Percentiles rank a stretch among this genome's conserved stretches.
Conservation (phyloP, 2,888 invertebrate species). For the Aromia moschata region DNA sequence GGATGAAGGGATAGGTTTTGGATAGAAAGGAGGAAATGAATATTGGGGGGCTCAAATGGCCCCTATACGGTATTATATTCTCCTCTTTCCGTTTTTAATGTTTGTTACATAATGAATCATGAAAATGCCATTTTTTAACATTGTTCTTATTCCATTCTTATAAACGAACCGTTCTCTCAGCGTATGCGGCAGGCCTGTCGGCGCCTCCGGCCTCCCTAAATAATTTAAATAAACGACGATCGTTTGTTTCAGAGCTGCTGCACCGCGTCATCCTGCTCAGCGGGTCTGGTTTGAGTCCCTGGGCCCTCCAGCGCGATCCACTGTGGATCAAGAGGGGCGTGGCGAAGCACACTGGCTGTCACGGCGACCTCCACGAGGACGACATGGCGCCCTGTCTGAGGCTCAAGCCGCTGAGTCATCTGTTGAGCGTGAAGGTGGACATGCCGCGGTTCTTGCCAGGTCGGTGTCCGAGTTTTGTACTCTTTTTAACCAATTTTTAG, state of each 20-base stretch:
- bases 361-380: constrained; percentile 82
- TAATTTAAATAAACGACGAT: constrained; percentile 53
- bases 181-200: too few relatives aligned
- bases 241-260: constrained; percentile 76
- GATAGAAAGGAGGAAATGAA: too few relatives aligned
- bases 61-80: too few relatives aligned
- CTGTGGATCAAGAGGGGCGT: constrained; percentile 81
- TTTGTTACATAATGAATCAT: too few relatives aligned
- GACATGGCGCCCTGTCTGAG: constrained; percentile 87
- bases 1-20: too few relatives aligned
- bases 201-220: constrained; percentile 31
- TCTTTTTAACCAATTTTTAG: too few relatives aligned
- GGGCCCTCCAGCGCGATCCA: constrained; percentile 89
- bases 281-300: constrained; percentile 90
- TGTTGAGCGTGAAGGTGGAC: constrained; percentile 78
- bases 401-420: constrained; percentile 77
- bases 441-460: constrained; percentile 84
- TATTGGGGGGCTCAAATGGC: too few relatives aligned
- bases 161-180: too few relatives aligned
- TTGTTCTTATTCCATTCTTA: too few relatives aligned
- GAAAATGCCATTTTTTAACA: too few relatives aligned
- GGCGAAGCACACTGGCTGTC: constrained; percentile 84
- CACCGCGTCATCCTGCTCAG: constrained; percentile 88
- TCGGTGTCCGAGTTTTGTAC: constrained; percentile 36
- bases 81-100: too few relatives aligned